Percentiles rank a stretch among this genome's conserved stretches.
phyloP scores from a whole-genome alignment of 2,797 vertebrate genomes.

The Nannoperca obscura region DNA sequence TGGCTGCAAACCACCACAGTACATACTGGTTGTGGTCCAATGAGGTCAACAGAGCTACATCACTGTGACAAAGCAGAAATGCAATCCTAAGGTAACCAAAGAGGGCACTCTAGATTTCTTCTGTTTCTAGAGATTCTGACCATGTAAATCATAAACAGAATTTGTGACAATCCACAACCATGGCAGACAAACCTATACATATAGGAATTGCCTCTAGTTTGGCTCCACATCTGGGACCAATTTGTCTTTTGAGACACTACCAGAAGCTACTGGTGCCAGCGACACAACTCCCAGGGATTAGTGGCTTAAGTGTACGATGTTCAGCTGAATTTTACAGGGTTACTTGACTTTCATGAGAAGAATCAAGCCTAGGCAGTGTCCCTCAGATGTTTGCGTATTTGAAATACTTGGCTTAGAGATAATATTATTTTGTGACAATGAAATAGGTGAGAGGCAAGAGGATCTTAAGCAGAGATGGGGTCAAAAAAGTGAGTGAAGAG shows the following conservation, averaged over 20 bases:
- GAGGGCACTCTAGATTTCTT: no score
- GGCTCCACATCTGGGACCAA: neutral
- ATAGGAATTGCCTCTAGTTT: neutral
- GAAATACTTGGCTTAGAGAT: constrained; percentile 42
- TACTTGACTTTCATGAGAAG: constrained; percentile 44
- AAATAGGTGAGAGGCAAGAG: constrained; percentile 39
- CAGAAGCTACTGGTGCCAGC: constrained; percentile 5
- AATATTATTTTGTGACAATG: constrained; percentile 30
- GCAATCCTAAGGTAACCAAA: neutral
- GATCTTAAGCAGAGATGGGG: constrained; percentile 26
- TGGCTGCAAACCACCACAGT: neutral
- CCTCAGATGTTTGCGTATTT: constrained; percentile 26
- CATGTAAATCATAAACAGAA: neutral
- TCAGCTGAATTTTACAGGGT: constrained; percentile 11
- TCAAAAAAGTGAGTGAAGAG: constrained; percentile 27
- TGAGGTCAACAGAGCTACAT: neutral
- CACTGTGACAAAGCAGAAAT: neutral
- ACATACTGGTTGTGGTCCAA: neutral
- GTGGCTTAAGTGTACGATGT: constrained; percentile 4
- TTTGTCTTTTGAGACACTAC: neutral
- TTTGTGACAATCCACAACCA: neutral
- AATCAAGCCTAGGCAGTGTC: constrained; percentile 27
- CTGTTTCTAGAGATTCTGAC: neutral
- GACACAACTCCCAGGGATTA: constrained; percentile 27
- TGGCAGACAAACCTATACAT: neutral